Conservation (phyloP, 2,113 vertebrate genomes). For the Pongo pygmaeus region DNA sequence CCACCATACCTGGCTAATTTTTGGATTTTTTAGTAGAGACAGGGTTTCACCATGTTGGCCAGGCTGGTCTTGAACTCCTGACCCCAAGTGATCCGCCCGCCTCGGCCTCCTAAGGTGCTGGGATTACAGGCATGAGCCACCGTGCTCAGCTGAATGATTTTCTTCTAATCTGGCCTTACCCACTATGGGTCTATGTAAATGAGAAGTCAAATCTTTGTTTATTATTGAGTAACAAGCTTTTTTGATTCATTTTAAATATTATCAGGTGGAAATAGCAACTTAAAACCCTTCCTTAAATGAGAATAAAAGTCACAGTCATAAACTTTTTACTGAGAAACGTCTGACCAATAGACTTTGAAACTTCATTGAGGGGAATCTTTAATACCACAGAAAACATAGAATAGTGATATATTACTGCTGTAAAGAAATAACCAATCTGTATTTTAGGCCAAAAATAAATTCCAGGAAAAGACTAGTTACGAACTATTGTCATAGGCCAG, state of each 20-base stretch:
- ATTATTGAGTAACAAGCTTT: not conserved
- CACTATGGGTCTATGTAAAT: not conserved
- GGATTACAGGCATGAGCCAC: no score
- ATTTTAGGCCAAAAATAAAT: constrained; percentile 42
- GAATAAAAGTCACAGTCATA: not conserved
- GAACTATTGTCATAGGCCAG: not conserved
- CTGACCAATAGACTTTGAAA: not conserved
- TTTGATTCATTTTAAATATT: not conserved
- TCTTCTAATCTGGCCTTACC: not conserved
- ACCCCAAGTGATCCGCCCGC: no score
- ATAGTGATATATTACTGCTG: not conserved
- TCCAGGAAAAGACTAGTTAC: not conserved
- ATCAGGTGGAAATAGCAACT: constrained; percentile 18
- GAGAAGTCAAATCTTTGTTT: not conserved
- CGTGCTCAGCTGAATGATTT: not conserved
- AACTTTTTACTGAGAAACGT: constrained; percentile 13
- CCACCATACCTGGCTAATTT: no score
- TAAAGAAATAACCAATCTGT: not conserved
- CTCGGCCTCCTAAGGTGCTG: no score
- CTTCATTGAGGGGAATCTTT: not conserved
- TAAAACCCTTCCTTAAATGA: not conserved
- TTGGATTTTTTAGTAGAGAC: no score
- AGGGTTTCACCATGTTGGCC: no score
- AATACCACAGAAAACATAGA: not conserved
- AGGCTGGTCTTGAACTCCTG: no score